Percentiles rank a stretch among this genome's conserved stretches.
Evolutionary conservation across 2,113 vertebrate genomes (phyloP).

Genomic region (Ceyx cyanopectus): DNA sequence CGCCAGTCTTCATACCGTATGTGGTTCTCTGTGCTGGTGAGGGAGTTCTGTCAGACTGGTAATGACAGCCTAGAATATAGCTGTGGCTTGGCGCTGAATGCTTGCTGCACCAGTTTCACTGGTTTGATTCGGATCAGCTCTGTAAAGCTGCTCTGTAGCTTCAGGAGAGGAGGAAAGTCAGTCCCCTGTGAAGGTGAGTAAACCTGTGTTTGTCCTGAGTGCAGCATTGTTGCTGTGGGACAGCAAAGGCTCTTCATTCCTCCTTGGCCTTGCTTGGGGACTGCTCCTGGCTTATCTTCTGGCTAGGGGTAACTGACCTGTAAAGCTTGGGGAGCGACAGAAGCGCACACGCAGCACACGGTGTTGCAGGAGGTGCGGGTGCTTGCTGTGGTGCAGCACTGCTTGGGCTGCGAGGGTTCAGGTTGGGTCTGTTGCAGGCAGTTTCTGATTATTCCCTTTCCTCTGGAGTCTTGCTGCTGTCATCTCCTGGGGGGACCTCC

Average conservation of each 20-base stretch:
- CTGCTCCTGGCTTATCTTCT: neutral
- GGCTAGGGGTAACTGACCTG: neutral
- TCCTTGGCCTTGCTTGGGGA: neutral
- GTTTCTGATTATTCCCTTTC: neutral
- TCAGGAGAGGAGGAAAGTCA: neutral
- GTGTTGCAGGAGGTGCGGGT: neutral
- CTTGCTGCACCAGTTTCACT: neutral
- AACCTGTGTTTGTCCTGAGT: neutral
- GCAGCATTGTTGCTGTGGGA: neutral
- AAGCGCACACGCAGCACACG: neutral
- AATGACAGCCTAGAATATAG: neutral
- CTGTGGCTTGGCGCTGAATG: neutral
- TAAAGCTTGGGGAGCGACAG: neutral
- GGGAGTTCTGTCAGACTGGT: neutral
- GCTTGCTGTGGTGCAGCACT: neutral
- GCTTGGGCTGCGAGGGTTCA: neutral
- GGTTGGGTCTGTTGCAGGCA: rapidly evolving
- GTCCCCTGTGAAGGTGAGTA: neutral
- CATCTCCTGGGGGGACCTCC: neutral
- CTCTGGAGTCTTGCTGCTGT: neutral
- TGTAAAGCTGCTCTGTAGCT: neutral
- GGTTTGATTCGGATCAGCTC: neutral
- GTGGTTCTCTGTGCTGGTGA: neutral
- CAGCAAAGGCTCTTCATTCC: rapidly evolving
- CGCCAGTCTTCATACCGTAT: neutral